Base-by-base conservation (phyloP, 2,113 vertebrate genomes). In the Podilymbus podiceps region DNA sequence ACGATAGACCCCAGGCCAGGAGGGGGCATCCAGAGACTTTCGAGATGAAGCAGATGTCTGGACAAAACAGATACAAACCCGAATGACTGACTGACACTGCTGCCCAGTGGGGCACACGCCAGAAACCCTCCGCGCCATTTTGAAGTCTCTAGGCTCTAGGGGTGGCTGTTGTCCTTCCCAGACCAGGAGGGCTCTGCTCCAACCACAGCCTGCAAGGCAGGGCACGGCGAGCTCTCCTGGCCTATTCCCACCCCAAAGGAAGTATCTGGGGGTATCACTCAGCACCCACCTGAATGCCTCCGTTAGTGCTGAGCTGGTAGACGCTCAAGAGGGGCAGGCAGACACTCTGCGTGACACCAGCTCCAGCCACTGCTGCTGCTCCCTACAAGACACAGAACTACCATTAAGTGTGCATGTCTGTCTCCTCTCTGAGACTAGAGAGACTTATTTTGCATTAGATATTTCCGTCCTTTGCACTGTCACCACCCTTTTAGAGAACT, bases 251-350 rank as follows among this genome's bases (percentile, higher is more conserved):
- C 19, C 20, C 27, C 6, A 50, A 59, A 44, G 21, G 47, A 30
- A 52, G 49, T 6, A 38, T 38, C 38, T 38, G 9, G 38, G 38
- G 38, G 38, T 38, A 38, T 38, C 38, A 38, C 38, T 38, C 38
- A 75, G 44, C n/a, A 52, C 97, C 94, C 90, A 99, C 99, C 99
- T 99, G 99, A 12, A 98, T 98, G 3, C 98, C 90, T 76, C 99
- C 99, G 0, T 99, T 99, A 52, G 97, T 93, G 52, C 99, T 98
- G 22, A 98, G 98, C 95, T 99, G 99, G 84, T 99, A 99, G 22
- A 99, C 99, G 1, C 99, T 99, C 75, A 99, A 93, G 20, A 99
- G 99, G 94, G 99, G 99, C 73, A 99, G 97, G 94, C 99, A 99
- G 94, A 99, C 98, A 6, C 99, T 99, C 97, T 99, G 99, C 8